Base-by-base conservation (phyloP, 2,888 invertebrate species). In the Leptinotarsa juncta region DNA sequence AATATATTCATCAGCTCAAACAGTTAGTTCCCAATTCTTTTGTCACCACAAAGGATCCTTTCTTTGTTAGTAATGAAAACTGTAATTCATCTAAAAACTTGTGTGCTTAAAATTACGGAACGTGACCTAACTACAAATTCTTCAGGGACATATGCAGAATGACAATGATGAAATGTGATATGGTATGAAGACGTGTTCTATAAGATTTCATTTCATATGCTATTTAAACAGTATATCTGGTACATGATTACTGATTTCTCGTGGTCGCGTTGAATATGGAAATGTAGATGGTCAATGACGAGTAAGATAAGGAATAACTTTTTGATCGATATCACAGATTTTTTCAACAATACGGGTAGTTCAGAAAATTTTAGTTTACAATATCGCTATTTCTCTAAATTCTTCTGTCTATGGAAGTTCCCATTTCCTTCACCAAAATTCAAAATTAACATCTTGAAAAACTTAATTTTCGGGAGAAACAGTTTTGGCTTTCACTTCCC, bases 51-150 rank as follows among this genome's bases (percentile, higher is more conserved):
- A 15, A 57, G 23, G 23, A 23, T 57, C 15, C 23, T 51, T n/a
- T n/a, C n/a, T n/a, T n/a, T n/a, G n/a, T 16, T 23, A 23, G 57
- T 57, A 4, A 57, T 57, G 57, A 23, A 57, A 57, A 57, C 57
- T 2, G 3, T 15, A 57, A 57, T 57, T 57, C 57, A 26, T 20
- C 57, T 57, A 23, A 57, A 57, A 57, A 57, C 57, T 18, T 57
- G 57, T 57, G 26, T 57, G 57, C 57, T 57, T 23, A 57, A 57
- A 57, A 57, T 57, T 23, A 57, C 12, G 23, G 16, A 57, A 57
- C 57, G 57, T 57, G 57, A 57, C 23, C 15, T 15, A 26, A 23
- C 20, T 57, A 14, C 57, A 26, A 26, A 57, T 57, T 23, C 0
- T 15, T 57, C 14, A 4, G 4, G 57, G 14, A 14, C 26, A 23